These are phyloP conservation scores for Astropecten irregularis DNA, from an alignment of 53 echinoderm and acorn worm genomes.

Conservation along the genomic window DNA sequence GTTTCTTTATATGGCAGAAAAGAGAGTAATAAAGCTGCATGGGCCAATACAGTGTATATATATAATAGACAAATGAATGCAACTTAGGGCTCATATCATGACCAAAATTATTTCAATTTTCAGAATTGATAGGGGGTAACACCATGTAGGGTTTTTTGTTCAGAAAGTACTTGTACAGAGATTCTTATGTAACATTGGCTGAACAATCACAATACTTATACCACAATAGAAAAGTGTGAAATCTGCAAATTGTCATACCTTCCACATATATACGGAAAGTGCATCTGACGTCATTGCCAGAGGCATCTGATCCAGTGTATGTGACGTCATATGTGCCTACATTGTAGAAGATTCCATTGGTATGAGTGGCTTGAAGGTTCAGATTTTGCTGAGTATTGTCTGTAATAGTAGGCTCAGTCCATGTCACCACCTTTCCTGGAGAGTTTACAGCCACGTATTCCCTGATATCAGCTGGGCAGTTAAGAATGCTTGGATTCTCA, in stretches of 20 bases:
- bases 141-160: too few relatives aligned
- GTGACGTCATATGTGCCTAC: neutral
- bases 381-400: constrained; percentile 39
- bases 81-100: too few relatives aligned
- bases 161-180: too few relatives aligned
- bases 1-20: too few relatives aligned
- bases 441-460: neutral
- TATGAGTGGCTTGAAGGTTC: neutral
- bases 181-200: too few relatives aligned
- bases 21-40: too few relatives aligned
- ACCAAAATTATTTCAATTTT: too few relatives aligned
- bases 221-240: too few relatives aligned
- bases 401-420: constrained; percentile 11
- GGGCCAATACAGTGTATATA: too few relatives aligned
- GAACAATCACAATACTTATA: too few relatives aligned
- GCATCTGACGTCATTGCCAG: constrained; percentile 32
- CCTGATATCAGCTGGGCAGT: constrained; percentile 60
- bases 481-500: constrained; percentile 57
- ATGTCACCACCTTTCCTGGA: constrained; percentile 10
- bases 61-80: too few relatives aligned
- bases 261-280: constrained; percentile 21
- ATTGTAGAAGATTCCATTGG: constrained; percentile 29
- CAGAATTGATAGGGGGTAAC: too few relatives aligned
- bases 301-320: constrained; percentile 40
- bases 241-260: constrained; percentile 35